phyloP scores from a whole-genome alignment of 2,797 vertebrate genomes.

The Esox masquinongy region DNA sequence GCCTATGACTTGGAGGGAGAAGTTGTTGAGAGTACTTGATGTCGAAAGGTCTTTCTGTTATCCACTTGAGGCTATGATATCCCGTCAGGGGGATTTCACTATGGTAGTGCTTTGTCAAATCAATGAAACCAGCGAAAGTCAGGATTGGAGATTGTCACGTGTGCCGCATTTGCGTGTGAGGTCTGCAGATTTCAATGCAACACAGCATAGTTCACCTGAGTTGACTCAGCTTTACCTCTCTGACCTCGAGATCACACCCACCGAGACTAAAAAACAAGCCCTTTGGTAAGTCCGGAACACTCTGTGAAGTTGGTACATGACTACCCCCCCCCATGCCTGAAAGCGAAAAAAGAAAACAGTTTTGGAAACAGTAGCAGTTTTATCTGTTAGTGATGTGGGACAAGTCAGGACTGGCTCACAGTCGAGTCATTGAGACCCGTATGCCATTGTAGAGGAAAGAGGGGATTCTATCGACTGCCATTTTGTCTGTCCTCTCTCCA shows the following conservation, averaged over 20 bases:
- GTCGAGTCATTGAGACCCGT: slow-evolving; percentile 5
- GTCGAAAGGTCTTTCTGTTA: background rate
- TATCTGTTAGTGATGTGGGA: slow-evolving; percentile 9
- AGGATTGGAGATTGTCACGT: slow-evolving; percentile 27
- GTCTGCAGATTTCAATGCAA: background rate
- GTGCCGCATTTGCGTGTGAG: background rate
- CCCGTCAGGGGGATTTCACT: background rate
- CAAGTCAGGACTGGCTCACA: slow-evolving; percentile 4
- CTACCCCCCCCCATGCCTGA: background rate
- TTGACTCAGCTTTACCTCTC: slow-evolving; percentile 4
- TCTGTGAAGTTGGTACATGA: slow-evolving; percentile 33
- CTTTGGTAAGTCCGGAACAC: slow-evolving; percentile 50
- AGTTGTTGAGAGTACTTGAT: background rate
- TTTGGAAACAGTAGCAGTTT: slow-evolving; percentile 25
- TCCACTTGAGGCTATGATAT: background rate
- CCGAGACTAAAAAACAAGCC: slow-evolving; percentile 46
- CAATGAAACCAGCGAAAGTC: background rate
- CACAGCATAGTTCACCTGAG: background rate
- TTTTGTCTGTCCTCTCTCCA: background rate
- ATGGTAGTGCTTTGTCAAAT: background rate
- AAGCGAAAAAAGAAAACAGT: background rate
- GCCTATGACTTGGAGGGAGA: background rate
- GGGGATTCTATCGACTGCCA: background rate
- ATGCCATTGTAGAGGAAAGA: slow-evolving; percentile 3
- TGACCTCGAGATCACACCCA: slow-evolving; percentile 41